Conservation (phyloP, 2,888 invertebrate genomes). For the Glyphotaelius pellucidus region DNA sequence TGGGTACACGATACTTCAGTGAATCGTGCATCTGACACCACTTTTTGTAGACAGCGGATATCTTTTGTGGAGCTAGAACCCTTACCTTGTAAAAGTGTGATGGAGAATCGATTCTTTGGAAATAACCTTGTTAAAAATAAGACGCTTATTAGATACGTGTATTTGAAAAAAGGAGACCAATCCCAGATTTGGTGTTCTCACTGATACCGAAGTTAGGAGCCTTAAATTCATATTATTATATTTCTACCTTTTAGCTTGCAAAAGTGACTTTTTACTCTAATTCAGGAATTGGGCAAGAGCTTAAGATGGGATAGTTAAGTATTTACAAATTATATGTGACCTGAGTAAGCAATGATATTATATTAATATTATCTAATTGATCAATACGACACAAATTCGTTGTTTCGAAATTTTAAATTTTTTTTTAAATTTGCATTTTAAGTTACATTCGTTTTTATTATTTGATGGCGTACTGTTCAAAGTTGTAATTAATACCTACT, state of each 20-base stretch:
- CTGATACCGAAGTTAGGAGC: background rate
- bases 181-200: background rate
- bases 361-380: background rate
- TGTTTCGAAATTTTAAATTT: no score
- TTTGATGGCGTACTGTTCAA: background rate
- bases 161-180: background rate
- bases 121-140: slow-evolving; percentile 22
- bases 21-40: background rate
- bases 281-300: background rate
- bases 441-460: no score
- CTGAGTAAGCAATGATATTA: background rate
- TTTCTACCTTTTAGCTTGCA: background rate
- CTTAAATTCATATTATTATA: background rate
- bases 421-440: no score
- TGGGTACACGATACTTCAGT: background rate
- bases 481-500: background rate
- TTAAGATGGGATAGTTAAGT: background rate
- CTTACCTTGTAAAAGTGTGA: background rate
- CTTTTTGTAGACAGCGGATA: slow-evolving; percentile 9
- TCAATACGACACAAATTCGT: no score
- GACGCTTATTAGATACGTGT: background rate
- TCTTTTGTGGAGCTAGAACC: background rate
- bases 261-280: background rate
- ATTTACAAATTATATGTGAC: background rate
- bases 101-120: background rate